phyloP scores from a whole-genome alignment of 2,797 vertebrate genomes.

The Alauda arvensis region DNA sequence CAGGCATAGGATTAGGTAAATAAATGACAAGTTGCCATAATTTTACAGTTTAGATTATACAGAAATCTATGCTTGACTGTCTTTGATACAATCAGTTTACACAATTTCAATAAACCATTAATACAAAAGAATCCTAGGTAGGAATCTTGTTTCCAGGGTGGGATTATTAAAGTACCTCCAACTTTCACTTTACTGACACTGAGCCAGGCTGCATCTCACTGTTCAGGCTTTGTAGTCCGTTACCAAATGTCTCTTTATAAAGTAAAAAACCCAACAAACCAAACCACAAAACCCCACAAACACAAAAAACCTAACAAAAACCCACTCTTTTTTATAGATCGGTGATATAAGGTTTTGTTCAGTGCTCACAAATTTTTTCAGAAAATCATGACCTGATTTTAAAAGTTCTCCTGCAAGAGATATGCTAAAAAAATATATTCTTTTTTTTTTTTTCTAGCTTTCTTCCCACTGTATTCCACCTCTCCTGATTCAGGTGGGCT shows the following conservation, averaged over 20 bases:
- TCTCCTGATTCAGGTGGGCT: conserved; percentile 19
- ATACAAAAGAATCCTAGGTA: neutral
- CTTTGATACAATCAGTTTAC: neutral
- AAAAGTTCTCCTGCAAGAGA: neutral
- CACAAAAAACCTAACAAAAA: neutral
- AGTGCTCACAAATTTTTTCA: neutral
- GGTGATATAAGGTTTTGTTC: neutral
- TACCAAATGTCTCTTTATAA: neutral
- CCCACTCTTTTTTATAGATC: neutral
- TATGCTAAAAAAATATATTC: neutral
- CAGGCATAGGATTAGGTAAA: neutral
- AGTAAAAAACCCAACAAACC: neutral
- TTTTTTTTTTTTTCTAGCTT: neutral
- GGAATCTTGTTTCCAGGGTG: neutral
- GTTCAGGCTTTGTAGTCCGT: neutral
- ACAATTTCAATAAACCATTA: conserved; percentile 9
- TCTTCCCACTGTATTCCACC: neutral
- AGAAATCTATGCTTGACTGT: neutral
- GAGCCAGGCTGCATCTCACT: neutral
- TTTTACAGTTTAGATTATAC: neutral
- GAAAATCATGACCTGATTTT: conserved; percentile 2
- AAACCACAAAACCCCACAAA: neutral
- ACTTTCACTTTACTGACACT: neutral
- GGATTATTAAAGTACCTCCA: neutral
- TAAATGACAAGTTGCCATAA: neutral